Evolutionary conservation across 1,140 invertebrate species (phyloP).

Genomic region (Plodia interpunctella): DNA sequence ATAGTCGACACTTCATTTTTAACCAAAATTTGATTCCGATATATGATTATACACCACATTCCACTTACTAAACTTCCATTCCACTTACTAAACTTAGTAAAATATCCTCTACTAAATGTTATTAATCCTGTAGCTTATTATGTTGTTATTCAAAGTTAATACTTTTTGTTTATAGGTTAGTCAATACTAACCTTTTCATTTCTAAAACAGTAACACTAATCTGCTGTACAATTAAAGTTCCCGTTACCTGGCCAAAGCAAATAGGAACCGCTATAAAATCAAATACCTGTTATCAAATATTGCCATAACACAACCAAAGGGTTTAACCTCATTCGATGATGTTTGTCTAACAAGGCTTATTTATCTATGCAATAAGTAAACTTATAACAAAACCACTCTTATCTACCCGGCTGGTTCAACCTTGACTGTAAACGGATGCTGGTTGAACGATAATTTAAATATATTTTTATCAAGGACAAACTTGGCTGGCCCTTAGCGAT

Average conservation of each 20-base stretch:
- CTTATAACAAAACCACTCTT: slow-evolving; percentile 29
- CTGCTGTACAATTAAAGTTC: slow-evolving; percentile 6
- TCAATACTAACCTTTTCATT: too few species aligned
- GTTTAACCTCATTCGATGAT: slow-evolving; percentile 32
- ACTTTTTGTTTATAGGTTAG: too few species aligned
- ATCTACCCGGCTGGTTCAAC: slow-evolving; percentile 33
- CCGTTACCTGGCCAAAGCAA: slow-evolving; percentile 6
- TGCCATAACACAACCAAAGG: slow-evolving; percentile 19
- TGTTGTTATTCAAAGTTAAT: too few species aligned
- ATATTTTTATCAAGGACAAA: slow-evolving; percentile 26
- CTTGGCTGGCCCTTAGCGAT: slow-evolving; percentile 3
- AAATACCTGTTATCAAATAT: slow-evolving; percentile 28
- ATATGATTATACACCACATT: too few species aligned
- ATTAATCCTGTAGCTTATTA: too few species aligned
- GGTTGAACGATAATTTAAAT: slow-evolving; percentile 35
- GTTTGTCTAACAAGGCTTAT: slow-evolving; percentile 29
- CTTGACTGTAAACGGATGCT: slow-evolving; percentile 45
- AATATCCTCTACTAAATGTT: too few species aligned
- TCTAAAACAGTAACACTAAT: neutral
- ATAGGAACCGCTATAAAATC: slow-evolving; percentile 5
- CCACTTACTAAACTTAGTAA: too few species aligned
- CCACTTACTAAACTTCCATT: too few species aligned
- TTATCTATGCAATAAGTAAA: slow-evolving; percentile 28
- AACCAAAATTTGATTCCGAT: too few species aligned
- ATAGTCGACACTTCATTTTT: too few species aligned